phyloP scores from a whole-genome alignment of 2,888 invertebrate genomes.

The Chouioia cunea region DNA sequence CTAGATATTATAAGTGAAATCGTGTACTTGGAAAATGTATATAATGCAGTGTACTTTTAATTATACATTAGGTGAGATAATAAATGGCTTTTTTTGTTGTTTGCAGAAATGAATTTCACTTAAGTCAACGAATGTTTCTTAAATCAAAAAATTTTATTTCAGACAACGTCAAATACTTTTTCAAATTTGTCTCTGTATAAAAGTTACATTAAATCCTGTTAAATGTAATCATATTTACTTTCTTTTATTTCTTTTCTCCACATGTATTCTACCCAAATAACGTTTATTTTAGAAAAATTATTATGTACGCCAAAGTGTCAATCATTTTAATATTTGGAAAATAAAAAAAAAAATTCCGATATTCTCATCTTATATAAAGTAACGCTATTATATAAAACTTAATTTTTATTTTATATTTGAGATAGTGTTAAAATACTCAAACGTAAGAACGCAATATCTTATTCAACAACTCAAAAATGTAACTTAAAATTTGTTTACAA shows the following conservation, averaged over 20 bases:
- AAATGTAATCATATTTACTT: constrained; percentile 48
- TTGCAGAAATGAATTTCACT: constrained; percentile 60
- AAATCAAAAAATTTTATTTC: constrained; percentile 48
- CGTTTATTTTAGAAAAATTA: too few relatives aligned
- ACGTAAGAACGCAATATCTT: too few relatives aligned
- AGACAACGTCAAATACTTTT: constrained; percentile 43
- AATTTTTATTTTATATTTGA: too few relatives aligned
- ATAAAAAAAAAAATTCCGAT: too few relatives aligned
- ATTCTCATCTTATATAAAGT: too few relatives aligned
- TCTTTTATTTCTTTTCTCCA: constrained; percentile 37
- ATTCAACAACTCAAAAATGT: too few relatives aligned
- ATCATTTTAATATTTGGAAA: too few relatives aligned
- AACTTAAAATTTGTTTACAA: too few relatives aligned
- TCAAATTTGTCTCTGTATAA: constrained; percentile 49
- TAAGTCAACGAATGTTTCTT: constrained; percentile 49
- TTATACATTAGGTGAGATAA: constrained; percentile 66
- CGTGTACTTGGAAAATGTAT: constrained; percentile 68
- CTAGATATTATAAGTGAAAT: constrained; percentile 63
- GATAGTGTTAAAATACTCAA: too few relatives aligned
- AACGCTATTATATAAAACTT: too few relatives aligned
- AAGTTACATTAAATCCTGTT: constrained; percentile 50
- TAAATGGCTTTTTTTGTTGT: constrained; percentile 69
- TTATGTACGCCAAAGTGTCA: too few relatives aligned
- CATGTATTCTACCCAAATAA: constrained; percentile 36
- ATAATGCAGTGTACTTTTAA: constrained; percentile 69